Evolutionary conservation across 2,888 invertebrate genomes (phyloP), one percentile per base, ranked within the genome.

Genomic region (Yponomeuta sedellus): DNA sequence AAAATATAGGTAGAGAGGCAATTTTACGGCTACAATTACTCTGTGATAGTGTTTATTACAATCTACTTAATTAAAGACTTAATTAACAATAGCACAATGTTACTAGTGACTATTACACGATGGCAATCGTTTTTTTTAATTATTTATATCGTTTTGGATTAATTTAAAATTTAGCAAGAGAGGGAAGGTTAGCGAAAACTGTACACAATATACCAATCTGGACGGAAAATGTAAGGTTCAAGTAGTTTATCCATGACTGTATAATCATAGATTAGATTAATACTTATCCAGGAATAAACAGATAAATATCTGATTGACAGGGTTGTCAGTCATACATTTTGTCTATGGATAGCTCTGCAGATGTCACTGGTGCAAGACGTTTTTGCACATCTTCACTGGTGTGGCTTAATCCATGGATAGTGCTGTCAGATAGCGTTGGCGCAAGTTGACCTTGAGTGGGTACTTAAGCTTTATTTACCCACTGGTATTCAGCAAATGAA

Each of bases 51-150:
- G 56, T 44, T 63, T 58, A 40, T 52, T 25, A 19, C 62, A 58
- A 58, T 52, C n/a, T 20, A 56, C 62, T 63, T 63, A 66, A 56
- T 34, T 66, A 57, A 16, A 19, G 20, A 44, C 63, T 44, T 40
- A 57, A 20, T 28, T 74, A 76, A 78, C 77, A 78, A 72, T 78
- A 82, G 78, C 77, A 77, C 77, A 80, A 83, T 78, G 78, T 71
- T 64, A 75, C 85, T 87, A 87, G 78, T 87, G 88, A 88, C 88
- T 87, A 86, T 84, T 56, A 71, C 71, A 76, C 72, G 77, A 86
- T 87, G 87, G 86, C 87, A 83, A 85, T 79, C 75, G 73, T 71
- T 71, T 16, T 25, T 10, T 62, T 19, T 39, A 11, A 40, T 19
- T 63, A 63, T 61, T 19, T 63, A 63, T 61, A 34, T 34, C 25